Base-by-base conservation (phyloP, 2,113 vertebrate species). In the Mungos mungo region DNA sequence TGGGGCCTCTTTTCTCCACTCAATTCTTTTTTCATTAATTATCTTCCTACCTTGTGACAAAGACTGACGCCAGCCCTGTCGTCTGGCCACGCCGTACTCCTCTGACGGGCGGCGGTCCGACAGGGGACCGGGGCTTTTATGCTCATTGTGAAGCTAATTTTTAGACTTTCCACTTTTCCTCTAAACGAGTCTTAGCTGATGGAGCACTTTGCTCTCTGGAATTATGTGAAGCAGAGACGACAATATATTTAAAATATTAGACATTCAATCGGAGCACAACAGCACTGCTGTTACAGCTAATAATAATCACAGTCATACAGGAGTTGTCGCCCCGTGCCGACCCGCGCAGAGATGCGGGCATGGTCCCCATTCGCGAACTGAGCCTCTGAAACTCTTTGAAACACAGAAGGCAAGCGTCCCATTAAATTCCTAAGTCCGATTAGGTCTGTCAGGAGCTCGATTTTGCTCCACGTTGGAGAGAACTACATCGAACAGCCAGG, bases 101-200 rank as follows among this genome's bases (percentile, higher is more conserved):
- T 15, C 18, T 15, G 60, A 23, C 10, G 5, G 6, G 31, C 9
- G 1, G 41, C 4, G 0, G 1, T 41, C 15, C 2, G 27, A 15
- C 27, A 2, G 13, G 21, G 50, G 25, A 7, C 27, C 0, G 0
- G 19, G 7, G 21, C 50, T 71, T 72, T 65, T 15, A 35, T 63
- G 38, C 23, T 54, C 60, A 18, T 12, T 15, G 2, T 0, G 19
- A 41, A 65, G 84, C 76, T 80, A 0, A 15, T 16, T 4, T 57
- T 27, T 21, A 27, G 0, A 7, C 1, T 18, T 57, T 90, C 88
- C 1, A n/a, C 33, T 38, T 74, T 60, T 15, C 47, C 19, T 84
- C 35, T 6, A 4, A 60, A 54, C 5, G 13, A 38, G 31, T 63
- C 52, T 60, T 3, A 41, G 82, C 74, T 16, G 63, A 41, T 4